phyloP scores from a whole-genome alignment of 2,888 invertebrate species.

The Pseudoips prasinana region DNA sequence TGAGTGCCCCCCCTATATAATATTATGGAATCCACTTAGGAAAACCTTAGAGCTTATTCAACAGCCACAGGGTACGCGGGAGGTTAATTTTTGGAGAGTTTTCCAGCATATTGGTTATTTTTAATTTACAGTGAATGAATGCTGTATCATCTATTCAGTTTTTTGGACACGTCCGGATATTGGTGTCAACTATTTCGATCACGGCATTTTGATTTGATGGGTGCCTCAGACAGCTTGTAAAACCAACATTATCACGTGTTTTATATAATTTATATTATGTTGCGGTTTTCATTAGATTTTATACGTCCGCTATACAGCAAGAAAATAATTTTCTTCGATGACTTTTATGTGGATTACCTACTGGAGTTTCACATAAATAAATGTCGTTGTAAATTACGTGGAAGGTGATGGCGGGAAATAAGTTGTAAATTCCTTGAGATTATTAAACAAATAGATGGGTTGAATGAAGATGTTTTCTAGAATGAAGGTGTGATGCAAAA shows the following conservation, averaged over 20 bases:
- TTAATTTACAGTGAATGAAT: too few relatives aligned
- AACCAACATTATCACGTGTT: constrained; percentile 31
- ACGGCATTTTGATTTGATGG: constrained; percentile 25
- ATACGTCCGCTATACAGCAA: constrained; percentile 37
- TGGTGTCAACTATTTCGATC: constrained; percentile 25
- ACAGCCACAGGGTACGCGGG: too few relatives aligned
- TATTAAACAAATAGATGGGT: constrained; percentile 4
- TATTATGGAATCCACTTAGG: too few relatives aligned
- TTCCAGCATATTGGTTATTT: too few relatives aligned
- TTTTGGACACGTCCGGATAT: constrained; percentile 1
- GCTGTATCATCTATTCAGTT: too few relatives aligned
- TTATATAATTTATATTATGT: constrained; percentile 35
- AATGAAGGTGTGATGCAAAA: too few relatives aligned
- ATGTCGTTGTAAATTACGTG: constrained; percentile 28
- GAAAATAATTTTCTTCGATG: constrained; percentile 20
- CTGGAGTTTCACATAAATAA: constrained; percentile 9
- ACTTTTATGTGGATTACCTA: constrained; percentile 18
- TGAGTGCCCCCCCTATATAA: too few relatives aligned
- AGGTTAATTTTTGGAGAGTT: too few relatives aligned
- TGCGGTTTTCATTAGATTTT: constrained; percentile 41
- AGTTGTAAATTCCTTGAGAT: constrained; percentile 8
- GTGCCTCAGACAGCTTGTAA: constrained; percentile 22
- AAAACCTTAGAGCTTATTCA: too few relatives aligned
- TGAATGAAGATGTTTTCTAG: too few relatives aligned
- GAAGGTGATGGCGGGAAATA: constrained; percentile 2